Evolutionary conservation across 1,140 invertebrate species (phyloP), one percentile per base, ranked within the genome.

Genomic region (Protaetia brevitarsis): DNA sequence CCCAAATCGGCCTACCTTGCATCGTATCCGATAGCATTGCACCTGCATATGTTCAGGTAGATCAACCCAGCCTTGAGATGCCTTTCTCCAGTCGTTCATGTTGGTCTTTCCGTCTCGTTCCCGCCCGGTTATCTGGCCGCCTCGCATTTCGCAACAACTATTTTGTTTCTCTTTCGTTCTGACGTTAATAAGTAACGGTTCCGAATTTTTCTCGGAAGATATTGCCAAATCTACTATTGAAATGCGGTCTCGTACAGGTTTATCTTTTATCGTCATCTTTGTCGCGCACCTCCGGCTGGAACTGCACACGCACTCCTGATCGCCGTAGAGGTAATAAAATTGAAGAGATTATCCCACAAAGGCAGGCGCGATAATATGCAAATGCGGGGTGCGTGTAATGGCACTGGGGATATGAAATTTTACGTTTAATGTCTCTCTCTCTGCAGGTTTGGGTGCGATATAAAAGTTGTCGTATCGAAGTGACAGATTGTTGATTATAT

Each of bases 141-240:
- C 26, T 23, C 41, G 41, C 13, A 59, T 59, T 59, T 59, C 57
- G 57, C 57, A 59, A n/a, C n/a, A n/a, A 59, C 29, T 29, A 59
- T 59, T 59, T 59, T n/a, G 41, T 19, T 59, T 59, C 29, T 59
- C 26, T 59, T 31, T 59, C 57, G 10, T 59, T 59, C 57, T 59
- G 57, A 29, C 57, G 57, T 59, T 59, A 59, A 59, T 59, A 31
- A 59, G 27, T 59, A 59, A 59, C 57, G 57, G 57, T 59, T 59
- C 57, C 57, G 57, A 59, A 59, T 59, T 59, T 59, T 59, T 59
- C 57, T 59, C 57, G 29, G 57, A 59, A 59, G 57, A 59, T 59
- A 59, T 59, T 59, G 57, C 57, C 57, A 59, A 59, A 59, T 59
- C 26, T 59, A 59, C 57, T 59, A 59, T 59, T 31, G 57, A 59